Evolutionary conservation across 1,140 invertebrate species (phyloP).

Genomic region (Magallana ariakensis): DNA sequence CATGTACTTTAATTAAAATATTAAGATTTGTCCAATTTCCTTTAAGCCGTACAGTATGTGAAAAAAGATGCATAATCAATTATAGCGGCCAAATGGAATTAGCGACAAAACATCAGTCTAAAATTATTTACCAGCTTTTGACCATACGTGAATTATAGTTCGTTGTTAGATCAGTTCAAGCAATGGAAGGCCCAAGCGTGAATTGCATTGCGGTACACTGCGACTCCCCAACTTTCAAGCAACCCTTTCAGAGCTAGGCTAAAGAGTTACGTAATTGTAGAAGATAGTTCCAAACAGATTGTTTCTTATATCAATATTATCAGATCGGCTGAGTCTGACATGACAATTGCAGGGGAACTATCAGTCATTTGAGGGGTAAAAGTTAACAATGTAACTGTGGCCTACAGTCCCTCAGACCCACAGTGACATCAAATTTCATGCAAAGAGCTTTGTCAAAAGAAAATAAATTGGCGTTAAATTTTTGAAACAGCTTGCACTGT

Average conservation of each 20-base stretch:
- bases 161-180: too few relatives aligned
- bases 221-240: too few relatives aligned
- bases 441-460: constrained; percentile 14
- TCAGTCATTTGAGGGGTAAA: constrained; percentile 10
- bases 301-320: constrained; percentile 24
- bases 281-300: background rate
- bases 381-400: constrained; percentile 10
- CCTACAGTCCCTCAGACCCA: constrained; percentile 4
- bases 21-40: too few relatives aligned
- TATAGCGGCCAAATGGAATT: too few relatives aligned
- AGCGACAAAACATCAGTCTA: too few relatives aligned
- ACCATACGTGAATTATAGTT: too few relatives aligned
- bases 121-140: too few relatives aligned
- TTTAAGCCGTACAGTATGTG: too few relatives aligned
- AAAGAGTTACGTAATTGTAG: constrained; percentile 9
- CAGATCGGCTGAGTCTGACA: constrained; percentile 22
- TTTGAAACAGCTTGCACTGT: constrained; percentile 45
- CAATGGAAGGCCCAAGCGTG: constrained; percentile 7
- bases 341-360: constrained; percentile 30
- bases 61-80: too few relatives aligned
- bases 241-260: background rate
- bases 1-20: too few relatives aligned
- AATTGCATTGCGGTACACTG: background rate
- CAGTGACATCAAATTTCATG: constrained; percentile 24
- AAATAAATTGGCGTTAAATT: constrained; percentile 30